Conservation (phyloP, 2,888 invertebrate species). For the Julus scandinavius region DNA sequence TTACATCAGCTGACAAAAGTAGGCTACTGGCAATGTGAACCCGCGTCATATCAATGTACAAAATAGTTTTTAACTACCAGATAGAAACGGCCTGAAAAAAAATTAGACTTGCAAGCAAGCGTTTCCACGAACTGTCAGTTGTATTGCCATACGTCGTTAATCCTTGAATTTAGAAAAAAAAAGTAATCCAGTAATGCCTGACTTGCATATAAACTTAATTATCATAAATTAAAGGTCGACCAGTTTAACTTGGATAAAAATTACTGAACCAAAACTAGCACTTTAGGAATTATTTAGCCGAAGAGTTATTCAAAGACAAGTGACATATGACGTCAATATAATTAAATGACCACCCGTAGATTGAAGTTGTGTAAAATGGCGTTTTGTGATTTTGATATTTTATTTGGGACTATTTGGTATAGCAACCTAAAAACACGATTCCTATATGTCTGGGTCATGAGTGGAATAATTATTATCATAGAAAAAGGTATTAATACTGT, state of each 20-base stretch:
- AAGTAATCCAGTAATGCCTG: neutral
- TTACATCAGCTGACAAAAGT: conserved; percentile 28
- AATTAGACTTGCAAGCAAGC: neutral
- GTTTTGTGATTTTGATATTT: too few relatives aligned
- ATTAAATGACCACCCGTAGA: too few relatives aligned
- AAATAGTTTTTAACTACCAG: neutral
- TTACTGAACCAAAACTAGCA: neutral
- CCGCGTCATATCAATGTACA: neutral
- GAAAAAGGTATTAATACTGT: too few relatives aligned
- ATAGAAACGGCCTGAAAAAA: neutral
- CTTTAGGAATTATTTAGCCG: too few relatives aligned
- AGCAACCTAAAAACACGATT: too few relatives aligned
- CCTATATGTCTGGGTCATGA: too few relatives aligned
- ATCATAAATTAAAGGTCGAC: neutral
- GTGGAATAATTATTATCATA: too few relatives aligned
- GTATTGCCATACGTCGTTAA: neutral
- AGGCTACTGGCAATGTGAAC: neutral
- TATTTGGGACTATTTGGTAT: too few relatives aligned
- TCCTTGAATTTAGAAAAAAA: neutral
- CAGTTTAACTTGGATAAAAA: neutral
- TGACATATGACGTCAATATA: too few relatives aligned
- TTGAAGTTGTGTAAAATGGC: too few relatives aligned
- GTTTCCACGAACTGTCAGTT: neutral
- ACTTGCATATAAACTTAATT: neutral
- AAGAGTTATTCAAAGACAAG: too few relatives aligned